Evolutionary conservation across 2,113 vertebrate species (phyloP).

Genomic region (Hydrochoerus hydrochaeris): DNA sequence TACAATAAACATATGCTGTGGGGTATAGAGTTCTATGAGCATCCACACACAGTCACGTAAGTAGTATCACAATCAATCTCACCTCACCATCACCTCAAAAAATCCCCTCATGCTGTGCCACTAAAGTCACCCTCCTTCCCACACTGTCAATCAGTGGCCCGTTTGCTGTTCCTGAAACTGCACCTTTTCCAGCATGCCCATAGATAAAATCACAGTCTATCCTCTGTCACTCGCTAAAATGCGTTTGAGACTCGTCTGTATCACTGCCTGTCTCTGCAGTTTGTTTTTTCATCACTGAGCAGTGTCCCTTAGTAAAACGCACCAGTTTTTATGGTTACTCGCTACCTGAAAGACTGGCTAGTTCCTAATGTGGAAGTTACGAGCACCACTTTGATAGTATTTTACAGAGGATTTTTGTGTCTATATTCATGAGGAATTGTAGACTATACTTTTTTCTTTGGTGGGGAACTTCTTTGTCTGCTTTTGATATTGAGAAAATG

Average conservation of each 20-base stretch:
- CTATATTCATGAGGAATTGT: slow-evolving; percentile 23
- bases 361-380: background rate
- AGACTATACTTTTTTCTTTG: background rate
- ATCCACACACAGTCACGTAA: background rate
- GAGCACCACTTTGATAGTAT: background rate
- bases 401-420: slow-evolving; percentile 39
- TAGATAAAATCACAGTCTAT: background rate
- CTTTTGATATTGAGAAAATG: background rate
- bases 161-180: background rate
- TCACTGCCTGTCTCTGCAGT: background rate
- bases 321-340: background rate
- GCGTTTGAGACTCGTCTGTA: background rate
- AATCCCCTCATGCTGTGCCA: background rate
- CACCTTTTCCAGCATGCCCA: background rate
- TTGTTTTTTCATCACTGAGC: background rate
- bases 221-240: background rate
- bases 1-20: background rate
- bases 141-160: background rate
- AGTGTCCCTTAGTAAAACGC: fast-evolving
- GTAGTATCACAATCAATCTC: background rate
- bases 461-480: slow-evolving; percentile 7
- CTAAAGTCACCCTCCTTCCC: background rate
- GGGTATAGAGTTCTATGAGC: background rate
- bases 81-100: background rate
- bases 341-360: background rate